Conservation (phyloP, 2,797 vertebrate species). For the Dermochelys coriacea region DNA sequence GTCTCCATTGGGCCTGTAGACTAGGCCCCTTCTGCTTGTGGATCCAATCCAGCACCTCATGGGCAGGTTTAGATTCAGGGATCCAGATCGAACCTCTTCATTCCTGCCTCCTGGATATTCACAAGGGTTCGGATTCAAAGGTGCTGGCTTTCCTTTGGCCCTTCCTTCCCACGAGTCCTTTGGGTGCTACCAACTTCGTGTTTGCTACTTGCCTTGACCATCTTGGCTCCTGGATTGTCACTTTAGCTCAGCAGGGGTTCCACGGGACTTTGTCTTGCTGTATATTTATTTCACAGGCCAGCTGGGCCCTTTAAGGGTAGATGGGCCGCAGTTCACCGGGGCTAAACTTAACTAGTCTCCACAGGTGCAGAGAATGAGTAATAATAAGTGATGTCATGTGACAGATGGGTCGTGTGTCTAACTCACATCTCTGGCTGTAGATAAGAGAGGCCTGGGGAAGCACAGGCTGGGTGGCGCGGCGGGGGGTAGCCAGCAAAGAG, state of each 20-base stretch:
- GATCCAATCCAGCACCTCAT: not conserved
- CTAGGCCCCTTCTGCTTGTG: not conserved
- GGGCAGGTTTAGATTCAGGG: not conserved
- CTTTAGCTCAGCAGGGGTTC: not conserved
- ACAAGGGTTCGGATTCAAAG: not conserved
- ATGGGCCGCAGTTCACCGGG: too few relatives aligned
- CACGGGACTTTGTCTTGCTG: not conserved
- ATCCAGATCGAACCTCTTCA: not conserved
- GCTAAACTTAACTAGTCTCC: too few relatives aligned
- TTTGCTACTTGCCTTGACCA: not conserved
- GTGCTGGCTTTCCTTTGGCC: not conserved
- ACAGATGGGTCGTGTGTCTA: too few relatives aligned
- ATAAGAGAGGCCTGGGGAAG: too few relatives aligned
- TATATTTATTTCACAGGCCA: too few relatives aligned
- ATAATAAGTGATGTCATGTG: too few relatives aligned
- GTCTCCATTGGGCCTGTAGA: not conserved
- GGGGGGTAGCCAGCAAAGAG: too few relatives aligned
- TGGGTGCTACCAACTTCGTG: not conserved
- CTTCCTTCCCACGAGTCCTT: not conserved
- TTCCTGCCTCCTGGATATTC: not conserved
- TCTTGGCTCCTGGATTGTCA: not conserved
- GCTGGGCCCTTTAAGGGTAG: too few relatives aligned
- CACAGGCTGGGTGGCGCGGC: too few relatives aligned
- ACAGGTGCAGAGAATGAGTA: too few relatives aligned
- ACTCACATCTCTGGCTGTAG: too few relatives aligned